Evolutionary conservation across 2,888 invertebrate species (phyloP), one percentile per base, ranked within the genome.

Genomic region (Polyommatus iphigenia): DNA sequence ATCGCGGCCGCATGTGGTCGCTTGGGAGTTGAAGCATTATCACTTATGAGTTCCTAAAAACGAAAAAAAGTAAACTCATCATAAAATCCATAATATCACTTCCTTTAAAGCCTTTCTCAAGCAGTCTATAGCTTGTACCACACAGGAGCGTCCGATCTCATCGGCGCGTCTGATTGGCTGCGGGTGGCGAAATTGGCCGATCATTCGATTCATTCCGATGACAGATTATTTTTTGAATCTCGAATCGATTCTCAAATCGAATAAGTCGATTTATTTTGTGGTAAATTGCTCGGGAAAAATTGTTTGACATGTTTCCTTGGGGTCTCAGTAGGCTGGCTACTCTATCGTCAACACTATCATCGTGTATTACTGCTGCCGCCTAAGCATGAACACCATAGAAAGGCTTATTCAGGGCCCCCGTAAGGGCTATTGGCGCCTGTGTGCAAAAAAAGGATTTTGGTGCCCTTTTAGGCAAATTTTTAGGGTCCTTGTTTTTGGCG

Each of bases 161-260:
- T 91, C 92, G 90, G 87, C 81, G 85, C 88, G 85, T 90, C 87
- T 92, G 92, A 93, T 93, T 93, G 93, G 93, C 88, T 90, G 91
- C 92, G 92, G 92, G 91, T 92, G 93, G 93, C 92, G 87, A 93
- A 92, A 92, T 93, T 90, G 90, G 89, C 86, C 87, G 86, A 87
- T 89, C 88, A 89, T 91, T 89, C 91, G 91, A 90, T 92, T 92
- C 90, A 91, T 91, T 89, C 87, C 89, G 90, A 92, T 91, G 93
- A 93, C 93, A 93, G 88, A 92, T 91, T 91, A 88, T 87, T 90
- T 87, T 87, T 79, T 78, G 77, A 78, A 79, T 80, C 78, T 79
- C 71, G 77, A 78, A 78, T 76, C 71, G 78, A 78, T 78, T 81
- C 79, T 77, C 76, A 76, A 79, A 54, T 81, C 77, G 81, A 79